These are phyloP conservation scores for Crenichthys baileyi DNA, from an alignment of 2,797 vertebrate genomes.

Conservation along the genomic window DNA sequence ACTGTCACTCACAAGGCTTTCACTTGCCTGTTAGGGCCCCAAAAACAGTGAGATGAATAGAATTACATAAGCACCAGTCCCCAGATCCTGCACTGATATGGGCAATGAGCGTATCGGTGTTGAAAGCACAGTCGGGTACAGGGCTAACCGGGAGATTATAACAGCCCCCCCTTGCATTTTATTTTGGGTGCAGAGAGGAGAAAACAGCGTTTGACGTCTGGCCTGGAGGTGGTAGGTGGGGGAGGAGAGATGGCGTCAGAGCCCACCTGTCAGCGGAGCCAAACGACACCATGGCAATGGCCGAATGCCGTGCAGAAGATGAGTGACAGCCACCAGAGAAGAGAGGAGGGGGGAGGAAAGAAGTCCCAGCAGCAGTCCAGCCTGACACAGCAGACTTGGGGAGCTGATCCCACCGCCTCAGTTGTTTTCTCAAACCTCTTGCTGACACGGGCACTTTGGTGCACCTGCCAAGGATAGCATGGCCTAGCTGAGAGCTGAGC, in stretches of 20 bases:
- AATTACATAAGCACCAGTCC: constrained; percentile 32
- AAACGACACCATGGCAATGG: constrained; percentile 81
- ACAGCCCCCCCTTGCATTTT: constrained; percentile 41
- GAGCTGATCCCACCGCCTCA: constrained; percentile 58
- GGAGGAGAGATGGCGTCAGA: constrained; percentile 66
- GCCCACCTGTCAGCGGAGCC: constrained; percentile 78
- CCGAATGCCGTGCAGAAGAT: constrained; percentile 64
- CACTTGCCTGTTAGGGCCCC: constrained; percentile 23
- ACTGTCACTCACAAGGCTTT: constrained; percentile 2
- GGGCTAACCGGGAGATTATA: constrained; percentile 43
- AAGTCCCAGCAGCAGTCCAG: constrained; percentile 49
- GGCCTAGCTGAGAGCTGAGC: constrained; percentile 40
- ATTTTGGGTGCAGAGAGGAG: constrained; percentile 70
- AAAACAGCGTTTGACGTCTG: constrained; percentile 69
- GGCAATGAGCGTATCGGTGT: constrained; percentile 24
- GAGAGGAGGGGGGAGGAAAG: not conserved
- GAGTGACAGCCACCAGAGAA: constrained; percentile 69
- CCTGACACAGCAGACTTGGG: constrained; percentile 65
- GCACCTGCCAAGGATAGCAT: constrained; percentile 66
- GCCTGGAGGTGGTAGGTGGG: constrained; percentile 54
- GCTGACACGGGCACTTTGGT: constrained; percentile 68
- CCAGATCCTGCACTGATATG: constrained; percentile 30
- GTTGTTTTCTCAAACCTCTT: constrained; percentile 58
- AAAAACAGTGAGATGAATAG: constrained; percentile 31
- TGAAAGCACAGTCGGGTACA: constrained; percentile 11